These are phyloP conservation scores for Gila robusta DNA, from an alignment of 2,797 vertebrate genomes.

Conservation along the genomic window DNA sequence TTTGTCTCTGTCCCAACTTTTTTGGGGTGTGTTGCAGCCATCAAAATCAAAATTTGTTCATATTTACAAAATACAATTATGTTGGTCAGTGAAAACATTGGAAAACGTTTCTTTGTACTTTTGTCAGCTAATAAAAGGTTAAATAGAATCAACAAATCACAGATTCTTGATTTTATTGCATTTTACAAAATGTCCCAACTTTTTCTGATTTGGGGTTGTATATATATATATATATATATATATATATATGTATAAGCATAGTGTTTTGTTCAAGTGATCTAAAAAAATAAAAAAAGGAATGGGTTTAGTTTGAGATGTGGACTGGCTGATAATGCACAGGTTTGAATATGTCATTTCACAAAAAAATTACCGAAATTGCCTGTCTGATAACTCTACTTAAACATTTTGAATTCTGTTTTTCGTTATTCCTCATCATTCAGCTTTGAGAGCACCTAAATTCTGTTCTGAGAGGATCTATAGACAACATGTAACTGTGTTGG, in stretches of 20 bases:
- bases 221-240: no score
- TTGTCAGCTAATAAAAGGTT: no score
- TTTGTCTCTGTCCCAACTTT: no score
- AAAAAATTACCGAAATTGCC: background rate
- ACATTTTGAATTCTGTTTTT: background rate
- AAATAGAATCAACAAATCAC: no score
- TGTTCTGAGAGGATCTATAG: background rate
- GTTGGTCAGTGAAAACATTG: no score
- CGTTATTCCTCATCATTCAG: slow-evolving; percentile 7
- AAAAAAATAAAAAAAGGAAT: background rate
- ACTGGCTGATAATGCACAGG: background rate
- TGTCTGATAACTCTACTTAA: background rate
- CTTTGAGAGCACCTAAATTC: background rate
- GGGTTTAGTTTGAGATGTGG: slow-evolving; percentile 7
- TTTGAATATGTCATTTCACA: background rate
- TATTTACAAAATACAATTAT: no score
- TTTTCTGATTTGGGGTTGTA: no score
- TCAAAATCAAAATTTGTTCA: no score
- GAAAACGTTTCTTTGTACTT: no score
- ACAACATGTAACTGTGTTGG: background rate
- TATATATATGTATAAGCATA: background rate
- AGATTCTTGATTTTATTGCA: no score
- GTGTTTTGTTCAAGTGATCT: background rate
- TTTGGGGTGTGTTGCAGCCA: no score
- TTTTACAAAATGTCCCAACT: no score